These are phyloP conservation scores for Autographa gamma DNA, from an alignment of 2,888 invertebrate genomes.

Conservation along the genomic window DNA sequence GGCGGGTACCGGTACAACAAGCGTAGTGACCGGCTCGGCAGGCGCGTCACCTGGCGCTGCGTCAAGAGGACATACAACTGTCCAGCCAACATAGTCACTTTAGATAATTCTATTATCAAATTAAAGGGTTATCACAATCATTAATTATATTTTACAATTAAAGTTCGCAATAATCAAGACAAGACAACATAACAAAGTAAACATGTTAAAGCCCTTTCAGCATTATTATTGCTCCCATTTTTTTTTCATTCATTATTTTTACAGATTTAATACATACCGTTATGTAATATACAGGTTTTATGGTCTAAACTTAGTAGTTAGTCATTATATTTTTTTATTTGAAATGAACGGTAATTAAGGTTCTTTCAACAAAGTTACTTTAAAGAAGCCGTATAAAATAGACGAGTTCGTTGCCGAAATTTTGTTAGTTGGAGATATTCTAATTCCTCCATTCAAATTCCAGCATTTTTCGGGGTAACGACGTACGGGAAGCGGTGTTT, in stretches of 20 bases:
- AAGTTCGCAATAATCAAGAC: neutral
- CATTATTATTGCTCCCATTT: neutral
- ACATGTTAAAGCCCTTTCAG: no score
- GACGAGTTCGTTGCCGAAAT: no score
- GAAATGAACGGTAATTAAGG: no score
- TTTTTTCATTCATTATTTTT: no score
- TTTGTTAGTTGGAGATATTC: neutral
- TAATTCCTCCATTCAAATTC: constrained; percentile 27
- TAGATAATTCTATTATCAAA: constrained; percentile 15
- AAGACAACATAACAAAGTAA: neutral
- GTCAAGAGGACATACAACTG: constrained; percentile 28
- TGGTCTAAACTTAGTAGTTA: no score
- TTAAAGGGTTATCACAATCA: constrained; percentile 32
- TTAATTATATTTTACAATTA: neutral
- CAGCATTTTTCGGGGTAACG: constrained; percentile 76
- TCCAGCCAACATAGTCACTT: constrained; percentile 27
- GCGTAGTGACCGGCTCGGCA: constrained; percentile 23
- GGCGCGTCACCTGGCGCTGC: constrained; percentile 31
- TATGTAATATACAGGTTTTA: no score
- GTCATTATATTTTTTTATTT: no score
- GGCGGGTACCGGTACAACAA: constrained; percentile 31
- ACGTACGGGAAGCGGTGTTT: constrained; percentile 76
- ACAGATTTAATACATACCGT: no score
- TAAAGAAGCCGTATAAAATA: no score
- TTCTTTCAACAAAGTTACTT: no score